Percentiles rank a stretch among this genome's conserved stretches.
phyloP scores from a whole-genome alignment of 2,113 vertebrate genomes.

The Hirundichthys speculiger region DNA sequence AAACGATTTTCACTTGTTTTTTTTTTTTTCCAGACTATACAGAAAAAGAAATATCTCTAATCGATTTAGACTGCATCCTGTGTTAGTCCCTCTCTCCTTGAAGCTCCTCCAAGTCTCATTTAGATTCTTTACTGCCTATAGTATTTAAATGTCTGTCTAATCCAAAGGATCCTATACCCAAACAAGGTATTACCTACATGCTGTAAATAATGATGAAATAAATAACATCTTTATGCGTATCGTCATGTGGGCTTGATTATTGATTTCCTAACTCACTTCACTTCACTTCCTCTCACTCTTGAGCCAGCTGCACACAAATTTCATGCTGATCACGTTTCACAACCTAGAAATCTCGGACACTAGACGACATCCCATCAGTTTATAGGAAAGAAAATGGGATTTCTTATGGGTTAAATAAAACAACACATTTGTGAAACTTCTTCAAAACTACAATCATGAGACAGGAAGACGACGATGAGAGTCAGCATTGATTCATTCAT shows the following conservation, averaged over 20 bases:
- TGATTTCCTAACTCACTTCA: slow-evolving; percentile 37
- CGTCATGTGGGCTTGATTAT: slow-evolving; percentile 16
- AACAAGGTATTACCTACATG: not conserved
- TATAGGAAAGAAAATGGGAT: not conserved
- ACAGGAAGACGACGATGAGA: not conserved
- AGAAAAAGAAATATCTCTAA: no score
- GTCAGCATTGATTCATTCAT: not conserved
- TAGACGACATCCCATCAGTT: slow-evolving; percentile 19
- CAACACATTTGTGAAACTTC: not conserved
- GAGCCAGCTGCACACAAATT: slow-evolving; percentile 46
- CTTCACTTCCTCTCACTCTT: slow-evolving; percentile 8
- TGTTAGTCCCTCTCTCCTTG: slow-evolving; percentile 1
- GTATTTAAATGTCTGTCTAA: slow-evolving; percentile 3
- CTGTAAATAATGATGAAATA: slow-evolving; percentile 21
- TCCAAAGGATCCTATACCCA: not conserved
- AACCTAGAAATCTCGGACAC: slow-evolving; percentile 3
- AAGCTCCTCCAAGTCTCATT: slow-evolving; percentile 30
- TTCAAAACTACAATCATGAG: not conserved
- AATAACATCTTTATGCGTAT: not conserved
- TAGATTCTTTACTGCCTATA: not conserved
- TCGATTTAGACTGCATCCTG: no score
- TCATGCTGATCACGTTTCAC: slow-evolving; percentile 35
- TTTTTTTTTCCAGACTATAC: no score
- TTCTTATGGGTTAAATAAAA: not conserved
- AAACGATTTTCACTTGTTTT: no score